phyloP scores from a whole-genome alignment of 2,888 invertebrate species.

The Amphipyra berbera region DNA sequence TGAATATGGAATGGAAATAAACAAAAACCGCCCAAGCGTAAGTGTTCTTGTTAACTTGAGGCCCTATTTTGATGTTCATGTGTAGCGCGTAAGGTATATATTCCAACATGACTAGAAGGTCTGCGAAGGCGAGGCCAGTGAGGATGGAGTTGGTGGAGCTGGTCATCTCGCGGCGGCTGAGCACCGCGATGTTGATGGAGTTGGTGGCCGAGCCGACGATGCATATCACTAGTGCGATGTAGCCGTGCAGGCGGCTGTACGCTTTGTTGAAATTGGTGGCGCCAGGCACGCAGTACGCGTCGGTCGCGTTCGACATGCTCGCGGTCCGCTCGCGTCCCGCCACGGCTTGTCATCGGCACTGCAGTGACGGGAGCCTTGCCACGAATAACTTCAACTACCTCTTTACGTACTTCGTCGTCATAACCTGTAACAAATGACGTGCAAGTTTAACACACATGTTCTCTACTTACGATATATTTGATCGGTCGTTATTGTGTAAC shows the following conservation, averaged over 20 bases:
- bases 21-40: conserved; percentile 96
- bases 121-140: conserved; percentile 97
- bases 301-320: conserved; percentile 82
- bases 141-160: conserved; percentile 98
- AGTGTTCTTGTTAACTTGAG: conserved; percentile 86
- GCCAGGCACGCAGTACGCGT: conserved; percentile 89
- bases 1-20: conserved; percentile 97
- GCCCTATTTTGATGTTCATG: conserved; percentile 92
- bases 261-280: conserved; percentile 90
- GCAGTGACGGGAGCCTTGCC: conserved; percentile 35
- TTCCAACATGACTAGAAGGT: conserved; percentile 98
- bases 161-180: conserved; percentile 96
- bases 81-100: conserved; percentile 97
- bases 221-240: conserved; percentile 96
- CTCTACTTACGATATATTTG: background rate
- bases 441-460: conserved; percentile 15
- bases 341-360: conserved; percentile 69
- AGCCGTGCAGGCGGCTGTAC: conserved; percentile 95
- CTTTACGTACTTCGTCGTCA: conserved; percentile 53
- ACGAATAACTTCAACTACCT: conserved; percentile 45
- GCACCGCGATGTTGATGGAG: conserved; percentile 96
- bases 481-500: conserved; percentile 1
- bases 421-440: conserved; percentile 69
- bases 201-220: conserved; percentile 97
- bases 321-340: conserved; percentile 58